Evolutionary conservation across 2,797 vertebrate species (phyloP).

Genomic region (Pangasius macronema): DNA sequence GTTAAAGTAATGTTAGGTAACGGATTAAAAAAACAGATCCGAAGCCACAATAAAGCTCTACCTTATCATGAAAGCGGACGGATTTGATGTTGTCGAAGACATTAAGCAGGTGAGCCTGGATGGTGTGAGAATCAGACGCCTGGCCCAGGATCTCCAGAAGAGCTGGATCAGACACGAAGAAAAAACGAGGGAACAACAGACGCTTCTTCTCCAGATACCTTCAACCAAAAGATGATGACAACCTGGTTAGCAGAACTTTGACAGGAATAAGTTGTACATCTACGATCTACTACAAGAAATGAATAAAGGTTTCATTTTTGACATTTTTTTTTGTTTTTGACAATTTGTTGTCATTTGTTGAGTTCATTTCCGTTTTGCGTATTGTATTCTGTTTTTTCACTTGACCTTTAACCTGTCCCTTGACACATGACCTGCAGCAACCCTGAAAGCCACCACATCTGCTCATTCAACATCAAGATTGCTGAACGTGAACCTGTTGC

Average conservation of each 20-base stretch:
- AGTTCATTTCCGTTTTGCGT: background rate
- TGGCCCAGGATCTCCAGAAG: slow-evolving; percentile 96
- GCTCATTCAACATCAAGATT: background rate
- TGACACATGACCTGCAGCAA: background rate
- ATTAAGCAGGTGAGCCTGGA: slow-evolving; percentile 93
- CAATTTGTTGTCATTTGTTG: background rate
- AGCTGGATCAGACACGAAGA: slow-evolving; percentile 94
- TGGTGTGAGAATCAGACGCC: slow-evolving; percentile 92
- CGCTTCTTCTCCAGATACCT: slow-evolving; percentile 97
- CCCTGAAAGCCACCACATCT: background rate
- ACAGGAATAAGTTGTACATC: background rate
- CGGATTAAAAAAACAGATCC: background rate
- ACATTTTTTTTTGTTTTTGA: too few relatives aligned
- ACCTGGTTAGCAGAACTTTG: background rate
- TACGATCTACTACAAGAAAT: background rate
- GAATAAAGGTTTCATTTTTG: too few relatives aligned
- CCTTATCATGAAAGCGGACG: slow-evolving; percentile 90
- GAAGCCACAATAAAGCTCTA: slow-evolving; percentile 47
- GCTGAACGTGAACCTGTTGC: background rate
- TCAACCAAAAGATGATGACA: slow-evolving; percentile 30
- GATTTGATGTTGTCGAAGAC: slow-evolving; percentile 95
- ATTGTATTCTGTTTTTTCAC: background rate
- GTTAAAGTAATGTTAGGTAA: background rate
- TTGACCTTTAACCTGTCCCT: background rate
- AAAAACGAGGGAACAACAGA: slow-evolving; percentile 92